A percentile compares a stretch with the other conserved stretches of the same genome.
Conservation (phyloP, 30 jellyfish, hydroid and myxozoan species). For the Aurelia coerulea region DNA sequence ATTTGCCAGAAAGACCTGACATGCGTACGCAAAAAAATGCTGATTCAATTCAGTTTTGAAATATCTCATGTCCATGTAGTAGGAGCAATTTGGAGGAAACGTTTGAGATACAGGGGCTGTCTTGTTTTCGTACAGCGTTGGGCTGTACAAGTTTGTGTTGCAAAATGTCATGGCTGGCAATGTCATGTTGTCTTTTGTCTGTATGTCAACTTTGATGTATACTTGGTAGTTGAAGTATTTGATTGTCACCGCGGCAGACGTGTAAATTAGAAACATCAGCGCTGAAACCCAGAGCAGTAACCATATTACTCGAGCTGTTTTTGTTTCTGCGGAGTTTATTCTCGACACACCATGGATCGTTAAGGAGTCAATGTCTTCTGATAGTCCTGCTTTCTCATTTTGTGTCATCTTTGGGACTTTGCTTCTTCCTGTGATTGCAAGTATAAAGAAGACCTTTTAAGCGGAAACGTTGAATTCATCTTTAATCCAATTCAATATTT, state of each 20-base stretch:
- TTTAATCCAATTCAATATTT: too few relatives aligned
- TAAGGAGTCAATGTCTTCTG: constrained; percentile 15
- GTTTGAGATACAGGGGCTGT: constrained; percentile 15
- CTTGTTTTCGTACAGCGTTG: neutral
- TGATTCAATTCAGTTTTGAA: neutral
- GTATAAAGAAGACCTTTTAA: too few relatives aligned
- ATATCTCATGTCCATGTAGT: neutral
- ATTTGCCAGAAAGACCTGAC: constrained; percentile 8
- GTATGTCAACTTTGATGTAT: neutral
- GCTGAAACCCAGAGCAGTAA: constrained; percentile 5
- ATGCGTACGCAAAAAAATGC: neutral
- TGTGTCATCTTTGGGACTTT: neutral
- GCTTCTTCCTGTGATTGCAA: too few relatives aligned
- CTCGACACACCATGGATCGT: constrained; percentile 44
- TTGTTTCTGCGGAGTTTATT: constrained; percentile 8
- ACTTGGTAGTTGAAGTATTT: constrained; percentile 12
- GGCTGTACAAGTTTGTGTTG: neutral
- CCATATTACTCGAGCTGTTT: constrained; percentile 9
- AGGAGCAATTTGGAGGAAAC: constrained; percentile 32
- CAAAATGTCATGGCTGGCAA: constrained; percentile 25
- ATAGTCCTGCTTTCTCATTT: neutral
- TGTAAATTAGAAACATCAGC: neutral
- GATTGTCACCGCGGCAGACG: neutral
- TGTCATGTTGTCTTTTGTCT: neutral
- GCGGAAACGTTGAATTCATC: too few relatives aligned